A percentile compares a stretch with the other conserved stretches of the same genome.
These are phyloP conservation scores for Sebastes ruberrimus DNA, from an alignment of 2,797 vertebrate species.

Conservation along the genomic window DNA sequence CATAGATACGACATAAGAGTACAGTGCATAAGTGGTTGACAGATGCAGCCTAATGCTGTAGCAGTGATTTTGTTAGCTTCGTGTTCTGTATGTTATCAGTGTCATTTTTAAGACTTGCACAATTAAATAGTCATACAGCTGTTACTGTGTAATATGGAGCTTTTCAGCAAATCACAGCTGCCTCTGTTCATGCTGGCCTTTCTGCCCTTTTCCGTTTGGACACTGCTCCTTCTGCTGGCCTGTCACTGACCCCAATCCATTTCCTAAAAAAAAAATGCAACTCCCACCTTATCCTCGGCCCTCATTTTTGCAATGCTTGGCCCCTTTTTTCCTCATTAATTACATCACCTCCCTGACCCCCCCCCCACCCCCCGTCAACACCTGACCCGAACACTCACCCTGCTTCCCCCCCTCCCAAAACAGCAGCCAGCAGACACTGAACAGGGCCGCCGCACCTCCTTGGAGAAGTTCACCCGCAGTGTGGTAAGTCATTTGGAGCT, in stretches of 20 bases:
- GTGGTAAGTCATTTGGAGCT: conserved; percentile 89
- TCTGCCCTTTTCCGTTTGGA: conserved; percentile 62
- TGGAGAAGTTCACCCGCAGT: conserved; percentile 98
- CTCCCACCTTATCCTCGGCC: conserved; percentile 46
- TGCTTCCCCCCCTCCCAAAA: conserved; percentile 68
- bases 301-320: conserved; percentile 56
- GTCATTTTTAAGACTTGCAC: background rate
- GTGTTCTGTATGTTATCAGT: background rate
- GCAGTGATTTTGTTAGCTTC: background rate
- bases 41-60: background rate
- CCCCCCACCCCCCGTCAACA: conserved; percentile 43
- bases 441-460: conserved; percentile 96
- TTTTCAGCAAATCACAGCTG: conserved; percentile 69
- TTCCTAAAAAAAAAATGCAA: conserved; percentile 32
- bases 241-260: conserved; percentile 60
- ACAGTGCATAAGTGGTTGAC: background rate
- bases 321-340: conserved; percentile 47
- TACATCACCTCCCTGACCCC: conserved; percentile 68
- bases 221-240: conserved; percentile 73
- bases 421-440: conserved; percentile 93
- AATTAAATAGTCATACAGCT: conserved; percentile 15
- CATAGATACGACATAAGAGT: background rate
- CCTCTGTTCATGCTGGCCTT: conserved; percentile 70
- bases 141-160: conserved; percentile 63
- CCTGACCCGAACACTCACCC: conserved; percentile 73